These are phyloP conservation scores for Nemoura dubitans DNA, from an alignment of 2,888 invertebrate species.

Conservation along the genomic window DNA sequence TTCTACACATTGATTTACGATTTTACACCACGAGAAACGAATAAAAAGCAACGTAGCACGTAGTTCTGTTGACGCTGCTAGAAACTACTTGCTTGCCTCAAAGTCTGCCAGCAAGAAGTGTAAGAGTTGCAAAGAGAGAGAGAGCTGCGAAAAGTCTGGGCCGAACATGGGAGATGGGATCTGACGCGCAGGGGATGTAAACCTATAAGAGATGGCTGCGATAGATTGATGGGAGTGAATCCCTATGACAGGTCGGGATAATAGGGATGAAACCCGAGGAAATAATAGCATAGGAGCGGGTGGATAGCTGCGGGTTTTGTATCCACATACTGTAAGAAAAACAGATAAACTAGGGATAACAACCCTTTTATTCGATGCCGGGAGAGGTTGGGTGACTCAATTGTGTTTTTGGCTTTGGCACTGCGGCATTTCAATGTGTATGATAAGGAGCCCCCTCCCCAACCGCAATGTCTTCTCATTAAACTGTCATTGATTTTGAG, in stretches of 20 bases:
- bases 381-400: background rate
- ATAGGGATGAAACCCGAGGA: constrained; percentile 35
- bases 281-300: constrained; percentile 15
- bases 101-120: background rate
- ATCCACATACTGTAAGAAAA: background rate
- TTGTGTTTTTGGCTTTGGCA: background rate
- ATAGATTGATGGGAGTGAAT: constrained; percentile 30
- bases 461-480: background rate
- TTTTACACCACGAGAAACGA: background rate
- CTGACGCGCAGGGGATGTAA: constrained; percentile 31
- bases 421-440: background rate
- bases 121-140: background rate
- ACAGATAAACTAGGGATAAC: background rate
- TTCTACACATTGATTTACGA: background rate
- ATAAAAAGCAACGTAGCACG: background rate
- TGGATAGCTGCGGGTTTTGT: background rate
- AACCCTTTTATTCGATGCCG: constrained; percentile 9
- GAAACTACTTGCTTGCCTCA: background rate
- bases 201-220: constrained; percentile 15
- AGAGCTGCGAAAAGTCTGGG: background rate
- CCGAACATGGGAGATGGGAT: constrained; percentile 29
- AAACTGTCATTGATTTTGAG: background rate
- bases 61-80: background rate
- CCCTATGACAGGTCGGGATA: constrained; percentile 34
- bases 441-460: background rate